Percentiles rank a stretch among this genome's conserved stretches.
Evolutionary conservation across 1,140 invertebrate genomes (phyloP).

Genomic region (Tetramorium alpestre): DNA sequence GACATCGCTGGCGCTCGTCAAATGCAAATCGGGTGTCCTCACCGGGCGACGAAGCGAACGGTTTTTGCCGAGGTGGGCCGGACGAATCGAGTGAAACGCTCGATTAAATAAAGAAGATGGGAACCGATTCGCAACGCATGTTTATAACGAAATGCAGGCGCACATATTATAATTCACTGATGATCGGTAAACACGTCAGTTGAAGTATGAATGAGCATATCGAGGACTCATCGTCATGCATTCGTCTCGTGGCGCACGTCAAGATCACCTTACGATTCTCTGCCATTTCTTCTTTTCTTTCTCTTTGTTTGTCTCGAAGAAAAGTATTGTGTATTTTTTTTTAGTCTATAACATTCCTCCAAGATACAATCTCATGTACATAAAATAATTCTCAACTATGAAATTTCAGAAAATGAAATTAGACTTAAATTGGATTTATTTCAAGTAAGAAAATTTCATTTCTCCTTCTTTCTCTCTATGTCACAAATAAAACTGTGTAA

Average conservation of each 20-base stretch:
- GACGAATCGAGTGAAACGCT: neutral
- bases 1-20: conserved; percentile 52
- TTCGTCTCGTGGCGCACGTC: conserved; percentile 73
- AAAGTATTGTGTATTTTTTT: neutral
- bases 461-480: neutral
- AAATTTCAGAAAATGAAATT: too few species aligned
- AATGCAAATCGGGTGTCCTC: conserved; percentile 67
- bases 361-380: neutral
- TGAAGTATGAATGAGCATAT: conserved; percentile 79
- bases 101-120: neutral
- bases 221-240: conserved; percentile 31
- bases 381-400: neutral
- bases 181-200: conserved; percentile 73
- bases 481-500: neutral
- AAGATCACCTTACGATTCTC: neutral
- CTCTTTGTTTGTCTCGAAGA: neutral
- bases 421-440: neutral
- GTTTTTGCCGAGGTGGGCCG: conserved; percentile 12
- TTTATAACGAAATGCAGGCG: conserved; percentile 64
- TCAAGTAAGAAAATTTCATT: neutral
- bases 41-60: conserved; percentile 41
- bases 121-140: conserved; percentile 33
- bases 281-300: conserved; percentile 48
- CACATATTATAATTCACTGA: conserved; percentile 76
- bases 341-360: neutral